Percentiles rank a stretch among this genome's conserved stretches.
phyloP scores from a whole-genome alignment of 2,888 invertebrate species.

The Acronicta psi region DNA sequence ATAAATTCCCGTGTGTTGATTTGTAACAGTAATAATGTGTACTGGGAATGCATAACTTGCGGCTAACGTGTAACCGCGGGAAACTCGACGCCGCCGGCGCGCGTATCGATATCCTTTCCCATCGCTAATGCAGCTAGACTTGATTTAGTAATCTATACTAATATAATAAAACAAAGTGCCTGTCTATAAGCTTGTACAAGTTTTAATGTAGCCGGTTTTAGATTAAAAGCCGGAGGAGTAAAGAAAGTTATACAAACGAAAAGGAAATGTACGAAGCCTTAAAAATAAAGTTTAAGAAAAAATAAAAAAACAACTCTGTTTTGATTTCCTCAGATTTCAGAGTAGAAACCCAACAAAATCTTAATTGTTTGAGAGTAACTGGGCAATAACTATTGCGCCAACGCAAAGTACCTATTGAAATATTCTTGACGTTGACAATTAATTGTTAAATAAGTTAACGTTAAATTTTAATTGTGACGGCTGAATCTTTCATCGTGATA shows the following conservation, averaged over 20 bases:
- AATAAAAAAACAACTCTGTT: slow-evolving; percentile 30
- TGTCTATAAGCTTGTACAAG: slow-evolving; percentile 17
- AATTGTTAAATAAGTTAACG: slow-evolving; percentile 3
- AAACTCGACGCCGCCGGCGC: slow-evolving; percentile 69
- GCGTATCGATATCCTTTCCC: slow-evolving; percentile 80
- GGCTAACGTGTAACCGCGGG: slow-evolving; percentile 74
- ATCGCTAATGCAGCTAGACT: slow-evolving; percentile 62
- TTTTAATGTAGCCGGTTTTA: slow-evolving; percentile 10
- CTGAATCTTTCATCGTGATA: too few relatives aligned
- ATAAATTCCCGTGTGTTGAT: slow-evolving; percentile 74
- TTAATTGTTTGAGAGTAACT: slow-evolving; percentile 24
- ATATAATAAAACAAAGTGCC: slow-evolving; percentile 48
- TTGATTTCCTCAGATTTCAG: slow-evolving; percentile 11
- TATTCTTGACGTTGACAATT: slow-evolving; percentile 16
- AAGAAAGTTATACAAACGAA: slow-evolving; percentile 19
- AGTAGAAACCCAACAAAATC: slow-evolving; percentile 29
- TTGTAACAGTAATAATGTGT: slow-evolving; percentile 72
- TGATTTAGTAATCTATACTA: slow-evolving; percentile 56
- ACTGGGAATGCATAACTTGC: slow-evolving; percentile 73
- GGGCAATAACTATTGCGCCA: slow-evolving; percentile 21
- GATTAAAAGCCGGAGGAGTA: too few relatives aligned
- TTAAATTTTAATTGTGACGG: too few relatives aligned
- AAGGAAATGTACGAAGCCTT: too few relatives aligned
- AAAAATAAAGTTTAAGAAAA: background rate
- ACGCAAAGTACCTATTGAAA: slow-evolving; percentile 8